Evolutionary conservation across 1,140 invertebrate species (phyloP), one percentile per base, ranked within the genome.

Genomic region (Trichomalopsis sarcophagae): DNA sequence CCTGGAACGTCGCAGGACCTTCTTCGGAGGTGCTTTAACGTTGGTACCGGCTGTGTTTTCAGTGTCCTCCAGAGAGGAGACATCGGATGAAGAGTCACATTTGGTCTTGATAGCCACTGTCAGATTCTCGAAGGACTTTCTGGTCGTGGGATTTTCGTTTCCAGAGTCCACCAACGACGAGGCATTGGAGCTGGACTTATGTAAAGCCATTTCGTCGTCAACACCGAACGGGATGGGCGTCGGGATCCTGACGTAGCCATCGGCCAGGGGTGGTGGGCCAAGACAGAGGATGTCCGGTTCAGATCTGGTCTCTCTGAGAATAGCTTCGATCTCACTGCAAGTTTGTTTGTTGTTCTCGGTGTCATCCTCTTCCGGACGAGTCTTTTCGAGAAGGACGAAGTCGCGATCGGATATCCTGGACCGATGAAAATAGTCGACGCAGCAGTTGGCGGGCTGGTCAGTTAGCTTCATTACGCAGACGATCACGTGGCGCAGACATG

Each of bases 401-500:
- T 86, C 62, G 13, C 76, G 55, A 21, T 62, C 21, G n/a, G 73
- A 79, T 33, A 71, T 33, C 27, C 30, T 27, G 10, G 40, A 17
- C 14, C 71, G 50, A 66, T 86, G 85, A 30, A 86, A 84, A 74
- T 86, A 84, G 17, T 23, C 27, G 5, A 84, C 44, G 23, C 30
- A 71, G 23, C 82, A 86, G 30, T 90, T 91, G 21, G 91, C 86
- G 62, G 90, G 88, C 33, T 90, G 86, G 79, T 89, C 85, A 44
- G 89, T 88, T 9, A 86, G 86, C 80, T 88, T 88, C 68, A 89
- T 82, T 33, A 94, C 87, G 80, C 94, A 93, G 82, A 94, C 92
- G 36, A 93, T 88, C 62, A 95, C 93, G 88, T 94, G 94, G 87
- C 92, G 91, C 71, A 95, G 90, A 86, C 94, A 95, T 62, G 94